These are phyloP conservation scores for Eurystomus gularis DNA, from an alignment of 2,113 vertebrate genomes.

Conservation along the genomic window DNA sequence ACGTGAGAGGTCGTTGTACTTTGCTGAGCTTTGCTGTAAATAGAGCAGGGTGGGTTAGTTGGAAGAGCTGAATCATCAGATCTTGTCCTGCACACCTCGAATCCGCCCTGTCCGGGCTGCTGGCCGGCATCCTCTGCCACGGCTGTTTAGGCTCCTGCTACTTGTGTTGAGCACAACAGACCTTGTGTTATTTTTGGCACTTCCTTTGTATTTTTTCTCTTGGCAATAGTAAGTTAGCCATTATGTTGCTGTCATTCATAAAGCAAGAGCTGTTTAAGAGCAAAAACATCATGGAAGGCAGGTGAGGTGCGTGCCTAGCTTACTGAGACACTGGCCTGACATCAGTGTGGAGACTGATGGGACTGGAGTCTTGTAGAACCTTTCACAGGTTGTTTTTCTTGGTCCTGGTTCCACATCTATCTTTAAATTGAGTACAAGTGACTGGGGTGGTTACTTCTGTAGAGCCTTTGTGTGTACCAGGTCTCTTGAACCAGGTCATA, in stretches of 20 bases:
- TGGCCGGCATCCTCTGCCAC: neutral
- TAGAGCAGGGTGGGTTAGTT: neutral
- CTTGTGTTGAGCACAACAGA: neutral
- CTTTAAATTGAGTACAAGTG: neutral
- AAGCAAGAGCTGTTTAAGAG: neutral
- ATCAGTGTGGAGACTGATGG: neutral
- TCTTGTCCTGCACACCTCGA: neutral
- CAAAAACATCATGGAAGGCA: neutral
- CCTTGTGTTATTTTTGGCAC: neutral
- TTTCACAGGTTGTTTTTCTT: neutral
- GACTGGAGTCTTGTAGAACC: neutral
- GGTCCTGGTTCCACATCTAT: neutral
- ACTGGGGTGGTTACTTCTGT: neutral
- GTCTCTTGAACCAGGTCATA: neutral
- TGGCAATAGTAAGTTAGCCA: neutral
- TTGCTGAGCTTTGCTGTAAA: neutral
- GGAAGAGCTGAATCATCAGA: neutral
- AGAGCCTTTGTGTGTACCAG: neutral
- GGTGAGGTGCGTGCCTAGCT: neutral
- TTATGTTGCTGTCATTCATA: neutral
- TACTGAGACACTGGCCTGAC: neutral
- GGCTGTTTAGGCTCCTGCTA: neutral
- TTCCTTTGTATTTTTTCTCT: neutral
- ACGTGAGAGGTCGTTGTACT: neutral
- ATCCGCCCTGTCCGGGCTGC: accelerated